Evolutionary conservation across 2,797 vertebrate genomes (phyloP).

Genomic region (Ptychadena robeensis): DNA sequence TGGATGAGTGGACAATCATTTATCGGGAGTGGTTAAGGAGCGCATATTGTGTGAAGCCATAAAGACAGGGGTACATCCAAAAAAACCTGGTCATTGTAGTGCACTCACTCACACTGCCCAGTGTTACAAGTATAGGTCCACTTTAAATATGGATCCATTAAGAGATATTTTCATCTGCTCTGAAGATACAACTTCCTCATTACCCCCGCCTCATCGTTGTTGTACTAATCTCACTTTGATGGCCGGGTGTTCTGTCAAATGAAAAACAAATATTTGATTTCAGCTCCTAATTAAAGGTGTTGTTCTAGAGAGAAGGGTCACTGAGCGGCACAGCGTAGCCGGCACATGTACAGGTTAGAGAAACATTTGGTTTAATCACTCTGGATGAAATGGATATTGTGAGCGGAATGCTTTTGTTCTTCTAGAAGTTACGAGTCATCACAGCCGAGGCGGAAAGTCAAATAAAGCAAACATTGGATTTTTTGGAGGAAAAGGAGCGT

Average conservation of each 20-base stretch:
- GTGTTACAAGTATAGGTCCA: not conserved
- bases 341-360: conserved; percentile 58
- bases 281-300: conserved; percentile 56
- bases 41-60: too few species aligned
- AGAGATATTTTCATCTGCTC: not conserved
- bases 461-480: conserved; percentile 40
- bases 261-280: conserved; percentile 62
- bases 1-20: too few species aligned
- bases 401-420: conserved; percentile 53
- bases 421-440: conserved; percentile 17
- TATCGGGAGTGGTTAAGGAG: too few species aligned
- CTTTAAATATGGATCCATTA: not conserved
- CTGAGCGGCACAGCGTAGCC: conserved; percentile 52
- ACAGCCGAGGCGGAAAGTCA: conserved; percentile 37
- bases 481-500: not conserved
- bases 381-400: conserved; percentile 45
- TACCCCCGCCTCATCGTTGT: too few species aligned
- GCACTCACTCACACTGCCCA: too few species aligned
- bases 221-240: conserved; percentile 17
- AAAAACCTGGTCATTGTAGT: too few species aligned
- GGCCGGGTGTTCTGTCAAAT: conserved; percentile 18
- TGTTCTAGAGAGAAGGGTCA: conserved; percentile 52
- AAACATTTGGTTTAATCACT: conserved; percentile 35
- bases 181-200: conserved; percentile 17
- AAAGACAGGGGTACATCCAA: too few species aligned